Base-by-base conservation (phyloP, 2,888 invertebrate genomes). In the Xylota segnis region DNA sequence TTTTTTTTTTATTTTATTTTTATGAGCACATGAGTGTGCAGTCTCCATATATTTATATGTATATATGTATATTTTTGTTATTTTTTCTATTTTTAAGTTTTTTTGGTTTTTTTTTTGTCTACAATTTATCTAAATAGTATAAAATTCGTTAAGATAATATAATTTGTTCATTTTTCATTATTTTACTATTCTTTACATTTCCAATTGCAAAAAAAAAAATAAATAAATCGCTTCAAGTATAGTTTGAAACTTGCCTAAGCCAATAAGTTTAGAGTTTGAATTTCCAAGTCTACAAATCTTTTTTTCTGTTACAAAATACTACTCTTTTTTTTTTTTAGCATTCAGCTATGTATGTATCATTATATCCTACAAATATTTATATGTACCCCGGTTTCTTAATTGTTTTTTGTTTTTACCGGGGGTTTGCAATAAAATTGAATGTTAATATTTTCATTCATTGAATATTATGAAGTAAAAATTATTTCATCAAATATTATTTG, bases 131-230 rank as follows among this genome's bases (percentile, higher is more conserved):
- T 83, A 83, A 77, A 61, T 78, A 83, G 83, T 83, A 83, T 70
- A 83, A 83, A 83, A 83, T 78, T 83, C 78, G 74, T 78, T 66
- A 83, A 82, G 63, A 75, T 82, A 82, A 82, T 70, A 58, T 61
- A 70, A 63, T 70, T 70, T 61, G 43, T 18, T 27, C 9, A 47
- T 75, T 23, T 65, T 27, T n/a, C n/a, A 63, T 68, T 43, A 27
- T 58, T 58, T 47, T 75, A 23, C 29, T 75, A 74, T 65, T 70
- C 50, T 68, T 71, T 50, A 71, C 47, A 70, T 71, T 71, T 71
- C 56, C 37, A 65, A 75, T 65, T 56, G 2, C 6, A 37, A 37
- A 32, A 23, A 52, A 72, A 56, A 71, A 23, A 59, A n/a, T n/a
- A n/a, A n/a, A n/a, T n/a, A n/a, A 61, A 54, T 16, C 32, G 58